Evolutionary conservation across 1,140 invertebrate genomes (phyloP).

Genomic region (Metopolophium dirhodum): DNA sequence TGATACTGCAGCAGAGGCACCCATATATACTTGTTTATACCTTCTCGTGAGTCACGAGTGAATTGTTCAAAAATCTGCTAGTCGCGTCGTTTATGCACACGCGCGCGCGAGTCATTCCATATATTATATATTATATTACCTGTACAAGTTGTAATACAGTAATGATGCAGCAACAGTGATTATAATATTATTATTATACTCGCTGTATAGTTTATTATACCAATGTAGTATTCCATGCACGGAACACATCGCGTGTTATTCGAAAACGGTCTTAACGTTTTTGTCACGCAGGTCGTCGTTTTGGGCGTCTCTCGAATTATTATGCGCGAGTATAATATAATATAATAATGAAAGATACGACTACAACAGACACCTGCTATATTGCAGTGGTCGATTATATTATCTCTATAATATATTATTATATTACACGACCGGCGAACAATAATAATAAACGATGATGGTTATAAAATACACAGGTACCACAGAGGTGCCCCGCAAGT

Average conservation of each 20-base stretch:
- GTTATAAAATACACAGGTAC: not conserved
- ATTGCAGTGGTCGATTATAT: not conserved
- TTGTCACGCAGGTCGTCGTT: not conserved
- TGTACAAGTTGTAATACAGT: not conserved
- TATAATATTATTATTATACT: not conserved
- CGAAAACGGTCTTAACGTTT: not conserved
- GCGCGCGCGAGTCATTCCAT: not conserved
- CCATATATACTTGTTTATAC: too few species aligned
- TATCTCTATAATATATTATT: not conserved
- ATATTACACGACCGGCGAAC: not conserved
- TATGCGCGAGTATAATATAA: not conserved
- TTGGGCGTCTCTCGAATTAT: not conserved
- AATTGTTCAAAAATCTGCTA: not conserved
- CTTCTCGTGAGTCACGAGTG: not conserved
- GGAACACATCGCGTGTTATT: not conserved
- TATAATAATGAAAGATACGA: too few species aligned
- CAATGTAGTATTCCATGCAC: not conserved
- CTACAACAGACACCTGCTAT: too few species aligned
- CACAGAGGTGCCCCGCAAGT: not conserved
- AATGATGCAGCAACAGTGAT: not conserved
- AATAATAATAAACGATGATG: not conserved
- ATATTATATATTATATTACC: too few species aligned
- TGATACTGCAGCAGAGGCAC: too few species aligned
- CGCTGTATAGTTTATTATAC: not conserved
- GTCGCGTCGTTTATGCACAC: not conserved